Conservation (phyloP, 2,113 vertebrate genomes). For the Gadus chalcogrammus region DNA sequence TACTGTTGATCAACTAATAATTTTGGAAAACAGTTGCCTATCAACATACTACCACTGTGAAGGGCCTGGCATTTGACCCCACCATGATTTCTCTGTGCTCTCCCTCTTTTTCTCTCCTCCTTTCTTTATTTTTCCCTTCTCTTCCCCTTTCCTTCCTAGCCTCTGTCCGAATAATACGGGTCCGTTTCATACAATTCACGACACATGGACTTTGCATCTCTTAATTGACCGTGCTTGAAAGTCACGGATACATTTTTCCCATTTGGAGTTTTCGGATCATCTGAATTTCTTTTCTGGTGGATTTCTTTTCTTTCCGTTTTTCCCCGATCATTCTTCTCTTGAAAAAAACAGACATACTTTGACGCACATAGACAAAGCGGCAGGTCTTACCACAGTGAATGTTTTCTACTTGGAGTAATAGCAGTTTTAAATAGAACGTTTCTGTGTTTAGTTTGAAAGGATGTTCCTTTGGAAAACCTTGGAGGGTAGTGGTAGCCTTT, state of each 20-base stretch:
- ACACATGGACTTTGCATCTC: constrained; percentile 52
- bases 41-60: constrained; percentile 66
- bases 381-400: not conserved
- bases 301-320: too few relatives aligned
- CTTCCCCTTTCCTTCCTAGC: constrained; percentile 49
- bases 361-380: constrained; percentile 33
- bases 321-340: not conserved
- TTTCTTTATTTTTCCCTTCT: constrained; percentile 16
- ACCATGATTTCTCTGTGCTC: constrained; percentile 30
- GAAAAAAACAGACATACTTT: constrained; percentile 24
- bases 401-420: not conserved
- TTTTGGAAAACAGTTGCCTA: constrained; percentile 55
- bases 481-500: constrained; percentile 51
- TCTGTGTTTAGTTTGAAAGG: too few relatives aligned
- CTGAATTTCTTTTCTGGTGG: too few relatives aligned
- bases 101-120: constrained; percentile 1
- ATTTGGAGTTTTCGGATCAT: too few relatives aligned
- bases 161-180: constrained; percentile 74
- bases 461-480: constrained; percentile 25
- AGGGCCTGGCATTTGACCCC: constrained; percentile 50
- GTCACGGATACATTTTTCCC: too few relatives aligned
- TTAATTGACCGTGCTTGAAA: constrained; percentile 23
- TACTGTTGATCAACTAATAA: constrained; percentile 48
- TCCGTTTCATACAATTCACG: constrained; percentile 50
- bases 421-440: too few relatives aligned